These are phyloP conservation scores for Onychostruthus taczanowskii DNA, from an alignment of 2,113 vertebrate species.

Conservation along the genomic window DNA sequence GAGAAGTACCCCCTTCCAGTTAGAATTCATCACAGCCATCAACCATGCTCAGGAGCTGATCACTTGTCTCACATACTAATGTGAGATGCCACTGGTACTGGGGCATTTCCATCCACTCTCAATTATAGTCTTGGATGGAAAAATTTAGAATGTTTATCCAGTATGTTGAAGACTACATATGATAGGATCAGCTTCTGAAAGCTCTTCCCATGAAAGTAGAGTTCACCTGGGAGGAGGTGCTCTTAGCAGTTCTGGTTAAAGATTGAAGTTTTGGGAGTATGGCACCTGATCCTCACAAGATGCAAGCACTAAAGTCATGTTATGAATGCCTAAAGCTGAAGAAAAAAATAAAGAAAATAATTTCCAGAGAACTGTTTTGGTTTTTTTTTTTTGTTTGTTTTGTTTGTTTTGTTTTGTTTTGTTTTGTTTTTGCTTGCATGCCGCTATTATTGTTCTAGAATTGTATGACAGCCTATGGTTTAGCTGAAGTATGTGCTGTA, in stretches of 20 bases:
- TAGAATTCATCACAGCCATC: not conserved
- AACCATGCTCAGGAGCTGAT: not conserved
- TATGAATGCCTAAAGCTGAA: not conserved
- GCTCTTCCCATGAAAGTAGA: not conserved
- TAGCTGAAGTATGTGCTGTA: not conserved
- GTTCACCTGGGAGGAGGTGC: not conserved
- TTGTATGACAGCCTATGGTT: not conserved
- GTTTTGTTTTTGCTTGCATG: not conserved
- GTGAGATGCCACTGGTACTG: not conserved
- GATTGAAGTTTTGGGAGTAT: not conserved
- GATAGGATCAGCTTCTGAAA: not conserved
- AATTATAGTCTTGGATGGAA: not conserved
- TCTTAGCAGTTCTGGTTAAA: not conserved
- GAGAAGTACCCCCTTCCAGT: not conserved
- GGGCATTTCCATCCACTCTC: not conserved
- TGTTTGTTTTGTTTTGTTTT: not conserved
- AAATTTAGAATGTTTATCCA: not conserved
- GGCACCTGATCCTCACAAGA: not conserved
- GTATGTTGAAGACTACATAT: not conserved
- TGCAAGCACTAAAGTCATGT: not conserved
- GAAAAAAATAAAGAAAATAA: not conserved
- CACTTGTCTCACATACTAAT: not conserved
- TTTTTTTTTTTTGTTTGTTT: too few relatives aligned
- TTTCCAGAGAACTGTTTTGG: not conserved
- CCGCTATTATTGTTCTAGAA: not conserved